A percentile compares a stretch with the other conserved stretches of the same genome.
Evolutionary conservation across 2,888 invertebrate genomes (phyloP).

Genomic region (Thecocarcelia acutangulata): DNA sequence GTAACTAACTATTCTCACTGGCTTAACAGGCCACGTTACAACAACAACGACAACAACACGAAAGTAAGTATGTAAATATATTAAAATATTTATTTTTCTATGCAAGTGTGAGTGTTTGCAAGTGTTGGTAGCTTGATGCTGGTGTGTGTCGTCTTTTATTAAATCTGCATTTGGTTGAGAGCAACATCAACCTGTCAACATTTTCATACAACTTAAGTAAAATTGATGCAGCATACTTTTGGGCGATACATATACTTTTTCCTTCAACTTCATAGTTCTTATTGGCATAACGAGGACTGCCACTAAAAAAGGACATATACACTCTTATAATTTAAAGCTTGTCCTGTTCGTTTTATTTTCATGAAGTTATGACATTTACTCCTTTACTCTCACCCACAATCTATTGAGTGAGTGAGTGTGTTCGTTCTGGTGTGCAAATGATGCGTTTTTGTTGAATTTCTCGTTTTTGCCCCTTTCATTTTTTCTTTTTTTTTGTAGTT

Average conservation of each 20-base stretch:
- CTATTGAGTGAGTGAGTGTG: constrained; percentile 46
- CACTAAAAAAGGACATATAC: background rate
- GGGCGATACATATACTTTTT: constrained; percentile 37
- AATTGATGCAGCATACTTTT: constrained; percentile 67
- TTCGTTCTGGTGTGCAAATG: constrained; percentile 62
- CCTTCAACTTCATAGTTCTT: constrained; percentile 8
- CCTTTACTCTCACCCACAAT: constrained; percentile 4
- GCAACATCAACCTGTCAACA: constrained; percentile 70
- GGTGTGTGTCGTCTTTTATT: constrained; percentile 66
- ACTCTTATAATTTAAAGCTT: background rate
- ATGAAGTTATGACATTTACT: constrained; percentile 48
- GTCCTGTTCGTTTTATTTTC: constrained; percentile 42
- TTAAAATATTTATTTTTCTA: constrained; percentile 1
- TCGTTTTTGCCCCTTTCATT: constrained; percentile 15
- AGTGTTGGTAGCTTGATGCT: constrained; percentile 8
- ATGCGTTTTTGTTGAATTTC: constrained; percentile 53
- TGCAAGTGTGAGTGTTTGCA: background rate
- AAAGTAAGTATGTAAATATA: background rate
- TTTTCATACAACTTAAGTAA: constrained; percentile 67
- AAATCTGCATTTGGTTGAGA: constrained; percentile 69
- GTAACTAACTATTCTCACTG: background rate
- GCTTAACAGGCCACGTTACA: constrained; percentile 7
- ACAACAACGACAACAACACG: background rate
- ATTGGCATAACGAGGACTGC: constrained; percentile 21
- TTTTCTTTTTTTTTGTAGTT: background rate